A percentile compares a stretch with the other conserved stretches of the same genome.
These are phyloP conservation scores for Bagarius yarrelli DNA, from an alignment of 2,113 vertebrate genomes.

Conservation along the genomic window DNA sequence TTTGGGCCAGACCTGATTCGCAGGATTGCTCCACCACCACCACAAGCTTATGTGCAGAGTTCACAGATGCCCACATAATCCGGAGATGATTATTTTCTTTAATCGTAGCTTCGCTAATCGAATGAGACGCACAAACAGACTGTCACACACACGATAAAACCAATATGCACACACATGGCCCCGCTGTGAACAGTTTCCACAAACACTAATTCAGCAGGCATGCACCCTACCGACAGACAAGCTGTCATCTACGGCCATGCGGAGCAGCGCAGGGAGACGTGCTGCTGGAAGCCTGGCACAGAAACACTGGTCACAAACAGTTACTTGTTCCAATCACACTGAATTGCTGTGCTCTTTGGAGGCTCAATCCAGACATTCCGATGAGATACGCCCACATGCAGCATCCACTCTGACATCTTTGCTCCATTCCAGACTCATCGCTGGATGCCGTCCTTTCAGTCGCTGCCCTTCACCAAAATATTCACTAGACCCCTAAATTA, in stretches of 20 bases:
- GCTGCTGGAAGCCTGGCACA: slow-evolving; percentile 45
- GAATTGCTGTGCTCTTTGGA: slow-evolving; percentile 28
- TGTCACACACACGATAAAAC: slow-evolving; percentile 38
- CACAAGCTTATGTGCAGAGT: no score
- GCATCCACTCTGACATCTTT: slow-evolving; percentile 2
- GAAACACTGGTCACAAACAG: slow-evolving; percentile 48
- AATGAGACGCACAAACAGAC: slow-evolving; percentile 29
- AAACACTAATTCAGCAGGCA: slow-evolving; percentile 46
- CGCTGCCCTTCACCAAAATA: slow-evolving; percentile 27
- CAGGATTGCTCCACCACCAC: no score
- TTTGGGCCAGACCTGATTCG: no score
- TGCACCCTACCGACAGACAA: slow-evolving; percentile 52
- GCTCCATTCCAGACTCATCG: background rate
- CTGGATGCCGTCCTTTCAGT: background rate
- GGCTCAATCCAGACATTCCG: slow-evolving; percentile 13
- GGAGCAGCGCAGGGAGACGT: slow-evolving; percentile 15
- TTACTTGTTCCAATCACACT: slow-evolving; percentile 48
- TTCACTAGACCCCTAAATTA: slow-evolving; percentile 24
- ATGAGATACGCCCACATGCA: slow-evolving; percentile 36
- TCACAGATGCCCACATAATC: background rate
- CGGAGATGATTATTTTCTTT: background rate
- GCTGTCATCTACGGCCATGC: slow-evolving; percentile 45
- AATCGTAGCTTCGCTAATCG: slow-evolving; percentile 12
- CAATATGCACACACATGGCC: slow-evolving; percentile 27
- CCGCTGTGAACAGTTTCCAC: slow-evolving; percentile 47